These are phyloP conservation scores for Hydropsyche tenuis DNA, from an alignment of 1,140 invertebrate genomes.

Conservation along the genomic window DNA sequence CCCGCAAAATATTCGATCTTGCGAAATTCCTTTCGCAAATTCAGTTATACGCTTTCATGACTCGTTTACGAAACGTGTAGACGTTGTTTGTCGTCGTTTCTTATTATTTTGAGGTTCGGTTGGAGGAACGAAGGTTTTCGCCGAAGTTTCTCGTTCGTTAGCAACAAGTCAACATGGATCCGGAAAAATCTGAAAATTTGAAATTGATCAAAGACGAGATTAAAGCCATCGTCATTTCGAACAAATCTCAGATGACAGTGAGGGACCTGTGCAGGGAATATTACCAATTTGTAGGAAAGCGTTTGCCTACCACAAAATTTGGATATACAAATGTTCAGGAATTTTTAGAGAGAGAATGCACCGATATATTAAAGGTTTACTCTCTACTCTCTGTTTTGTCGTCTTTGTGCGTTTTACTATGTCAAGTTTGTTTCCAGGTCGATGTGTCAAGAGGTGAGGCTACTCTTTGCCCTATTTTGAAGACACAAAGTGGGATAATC, in stretches of 20 bases:
- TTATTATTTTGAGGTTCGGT: too few species aligned
- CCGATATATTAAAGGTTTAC: conserved; percentile 57
- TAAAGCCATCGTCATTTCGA: conserved; percentile 57
- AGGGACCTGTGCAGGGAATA: conserved; percentile 55
- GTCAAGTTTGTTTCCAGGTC: conserved; percentile 28
- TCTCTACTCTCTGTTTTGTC: not conserved
- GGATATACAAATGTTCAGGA: conserved; percentile 53
- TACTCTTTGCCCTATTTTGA: conserved; percentile 29
- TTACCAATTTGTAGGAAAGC: conserved; percentile 53
- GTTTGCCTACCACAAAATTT: conserved; percentile 53
- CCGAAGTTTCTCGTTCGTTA: too few species aligned
- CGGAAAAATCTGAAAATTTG: too few species aligned
- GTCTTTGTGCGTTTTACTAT: not conserved
- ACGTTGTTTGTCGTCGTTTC: too few species aligned
- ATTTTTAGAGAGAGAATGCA: conserved; percentile 55
- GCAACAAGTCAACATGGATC: too few species aligned
- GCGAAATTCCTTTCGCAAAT: too few species aligned
- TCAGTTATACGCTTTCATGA: too few species aligned
- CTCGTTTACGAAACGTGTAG: too few species aligned
- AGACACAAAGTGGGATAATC: not conserved
- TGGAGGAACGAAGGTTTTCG: too few species aligned
- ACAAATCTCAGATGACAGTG: conserved; percentile 54
- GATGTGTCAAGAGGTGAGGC: not conserved
- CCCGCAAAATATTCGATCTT: too few species aligned
- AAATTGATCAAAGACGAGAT: too few species aligned